Evolutionary conservation across 2,888 invertebrate genomes (phyloP), one percentile per base, ranked within the genome.

Genomic region (Biston betularia): DNA sequence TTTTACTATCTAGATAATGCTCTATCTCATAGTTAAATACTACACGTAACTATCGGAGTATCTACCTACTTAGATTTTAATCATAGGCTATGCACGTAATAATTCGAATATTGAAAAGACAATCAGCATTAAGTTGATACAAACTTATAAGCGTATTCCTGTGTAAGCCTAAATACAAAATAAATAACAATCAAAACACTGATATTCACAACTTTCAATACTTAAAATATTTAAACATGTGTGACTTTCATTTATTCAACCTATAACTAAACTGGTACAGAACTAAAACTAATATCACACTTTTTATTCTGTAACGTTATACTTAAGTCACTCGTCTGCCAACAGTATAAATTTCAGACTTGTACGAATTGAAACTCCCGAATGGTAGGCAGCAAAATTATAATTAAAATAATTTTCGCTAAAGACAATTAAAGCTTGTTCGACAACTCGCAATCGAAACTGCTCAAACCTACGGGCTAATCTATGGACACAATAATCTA

Each of bases 241-340:
- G 69, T 73, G 74, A 62, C 67, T 59, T 40, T 15, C 3, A 24
- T 2, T 24, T 24, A 24, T 24, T 24, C 54, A 57, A 24, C 53
- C 38, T 48, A 59, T 53, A 68, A 75, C 75, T 76, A 72, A 70
- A 77, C 72, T 69, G 73, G 75, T 73, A 75, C 74, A 73, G 73
- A 78, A 79, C 83, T 88, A 83, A 79, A 80, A 79, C 89, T 90
- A 92, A 88, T 92, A 92, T 92, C 92, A 92, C 92, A 92, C 89
- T 75, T 65, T n/a, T 79, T 77, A 83, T 85, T 85, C 83, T 80
- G 80, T 78, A 81, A 79, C 73, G 69, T 75, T 73, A 69, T 64
- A 50, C 48, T 38, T 40, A 72, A 71, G 71, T 64, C 69, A 75
- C 76, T 58, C 75, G 77, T 72, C 75, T 78, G 75, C 77, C 74